These are phyloP conservation scores for Syncerus caffer DNA, from an alignment of 2,797 vertebrate genomes.

Conservation along the genomic window DNA sequence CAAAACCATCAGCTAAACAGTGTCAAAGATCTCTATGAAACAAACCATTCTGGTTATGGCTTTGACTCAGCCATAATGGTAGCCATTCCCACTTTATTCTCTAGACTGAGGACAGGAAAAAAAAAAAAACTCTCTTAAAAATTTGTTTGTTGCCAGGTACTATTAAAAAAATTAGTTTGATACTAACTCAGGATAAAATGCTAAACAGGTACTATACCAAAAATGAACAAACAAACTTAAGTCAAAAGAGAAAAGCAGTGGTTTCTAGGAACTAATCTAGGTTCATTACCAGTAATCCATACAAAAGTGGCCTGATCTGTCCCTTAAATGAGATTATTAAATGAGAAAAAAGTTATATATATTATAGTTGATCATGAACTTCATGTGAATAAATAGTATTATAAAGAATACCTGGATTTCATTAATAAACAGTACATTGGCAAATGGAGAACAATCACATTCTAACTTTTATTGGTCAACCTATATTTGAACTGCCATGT, in stretches of 20 bases:
- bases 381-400: neutral
- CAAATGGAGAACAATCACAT: neutral
- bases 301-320: neutral
- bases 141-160: neutral
- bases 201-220: neutral
- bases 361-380: neutral
- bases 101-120: neutral
- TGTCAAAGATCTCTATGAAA: neutral
- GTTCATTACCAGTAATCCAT: neutral
- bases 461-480: neutral
- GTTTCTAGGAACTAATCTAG: neutral
- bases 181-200: neutral
- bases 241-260: neutral
- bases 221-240: neutral
- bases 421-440: neutral
- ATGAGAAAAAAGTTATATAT: neutral
- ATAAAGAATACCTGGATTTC: neutral
- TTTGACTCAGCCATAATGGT: neutral
- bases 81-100: neutral
- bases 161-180: neutral
- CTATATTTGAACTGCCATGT: neutral
- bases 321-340: neutral
- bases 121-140: neutral
- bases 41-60: neutral
- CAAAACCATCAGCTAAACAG: neutral